phyloP scores from a whole-genome alignment of 2,113 vertebrate genomes.

The Anser brachyrhynchus region DNA sequence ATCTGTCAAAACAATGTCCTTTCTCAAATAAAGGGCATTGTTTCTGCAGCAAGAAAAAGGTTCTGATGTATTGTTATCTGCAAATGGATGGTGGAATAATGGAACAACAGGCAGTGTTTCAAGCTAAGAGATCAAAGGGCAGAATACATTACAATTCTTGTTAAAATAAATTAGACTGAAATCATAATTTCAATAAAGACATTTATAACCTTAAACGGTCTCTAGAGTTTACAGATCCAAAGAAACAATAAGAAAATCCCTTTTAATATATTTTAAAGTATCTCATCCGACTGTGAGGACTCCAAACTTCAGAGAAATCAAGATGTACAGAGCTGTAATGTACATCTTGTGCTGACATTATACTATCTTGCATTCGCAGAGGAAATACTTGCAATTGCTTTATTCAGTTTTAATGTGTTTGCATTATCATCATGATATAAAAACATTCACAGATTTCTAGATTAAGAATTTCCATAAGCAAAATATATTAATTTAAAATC shows the following conservation, averaged over 20 bases:
- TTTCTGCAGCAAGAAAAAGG: conserved; percentile 80
- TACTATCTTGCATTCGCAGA: not conserved
- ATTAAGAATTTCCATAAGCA: not conserved
- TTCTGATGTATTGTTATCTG: conserved; percentile 85
- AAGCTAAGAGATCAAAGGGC: conserved; percentile 81
- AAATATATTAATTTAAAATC: not conserved
- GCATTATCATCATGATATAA: not conserved
- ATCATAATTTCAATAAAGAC: conserved; percentile 78
- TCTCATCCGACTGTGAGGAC: conserved; percentile 21
- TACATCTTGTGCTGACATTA: conserved; percentile 1
- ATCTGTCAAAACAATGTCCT: conserved; percentile 87
- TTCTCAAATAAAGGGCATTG: conserved; percentile 86
- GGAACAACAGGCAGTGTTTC: conserved; percentile 83
- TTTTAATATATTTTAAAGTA: conserved; percentile 28
- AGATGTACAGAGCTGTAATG: not conserved
- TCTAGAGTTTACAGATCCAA: conserved; percentile 45
- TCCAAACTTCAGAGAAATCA: conserved; percentile 20
- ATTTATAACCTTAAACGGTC: conserved; percentile 72
- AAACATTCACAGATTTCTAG: not conserved
- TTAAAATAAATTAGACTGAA: conserved; percentile 82
- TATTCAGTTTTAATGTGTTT: not conserved
- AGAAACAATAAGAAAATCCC: conserved; percentile 42
- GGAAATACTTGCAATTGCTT: conserved; percentile 8
- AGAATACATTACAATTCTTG: conserved; percentile 80
- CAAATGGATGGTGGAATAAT: conserved; percentile 83